Base-by-base conservation (phyloP, 2,113 vertebrate species). In the Ptilonorhynchus violaceus region DNA sequence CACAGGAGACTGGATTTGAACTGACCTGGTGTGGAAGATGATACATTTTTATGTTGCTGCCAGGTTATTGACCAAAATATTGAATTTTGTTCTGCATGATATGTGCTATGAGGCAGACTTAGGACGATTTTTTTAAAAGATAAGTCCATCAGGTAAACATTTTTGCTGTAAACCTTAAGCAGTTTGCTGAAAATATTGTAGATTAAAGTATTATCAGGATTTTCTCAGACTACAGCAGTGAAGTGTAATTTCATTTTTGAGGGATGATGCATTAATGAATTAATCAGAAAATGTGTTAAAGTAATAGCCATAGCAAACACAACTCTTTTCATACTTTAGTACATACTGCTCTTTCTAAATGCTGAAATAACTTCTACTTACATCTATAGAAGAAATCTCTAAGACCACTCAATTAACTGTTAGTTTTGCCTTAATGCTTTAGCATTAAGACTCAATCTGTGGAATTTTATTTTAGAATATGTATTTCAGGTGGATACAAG, bases 41-140 rank as follows among this genome's bases (percentile, higher is more conserved):
- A 88, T 91, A 77, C 30, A 55, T 93, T 95, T 96, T 95, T 70
- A 74, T 88, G 72, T 77, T 92, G 22, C 52, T 92, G 35, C 42
- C 13, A 90, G 78, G 75, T 56, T 92, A 88, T 75, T 91, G 92
- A 91, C 69, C 64, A 91, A 95, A 92, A 89, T 92, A 74, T 64
- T 84, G 90, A 80, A 86, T 91, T 93, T 75, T 66, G 18, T 85
- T 58, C 49, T 59, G 41, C 28, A 69, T 84, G 56, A 88, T 60
- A 63, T 72, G 53, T 88, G 70, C 53, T 75, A 42, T 85, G 50
- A 96, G 88, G 62, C 68, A 91, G 60, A 72, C 11, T 44, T 44
- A 13, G 15, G 47, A 67, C 10, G 56, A 79, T 72, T 85, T 83
- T 94, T 76, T 75, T 22, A 10, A 15, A 70, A 90, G 78, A 95